A percentile compares a stretch with the other conserved stretches of the same genome.
Conservation (phyloP, 2,797 vertebrate species). For the Syngnathus rostellatus region DNA sequence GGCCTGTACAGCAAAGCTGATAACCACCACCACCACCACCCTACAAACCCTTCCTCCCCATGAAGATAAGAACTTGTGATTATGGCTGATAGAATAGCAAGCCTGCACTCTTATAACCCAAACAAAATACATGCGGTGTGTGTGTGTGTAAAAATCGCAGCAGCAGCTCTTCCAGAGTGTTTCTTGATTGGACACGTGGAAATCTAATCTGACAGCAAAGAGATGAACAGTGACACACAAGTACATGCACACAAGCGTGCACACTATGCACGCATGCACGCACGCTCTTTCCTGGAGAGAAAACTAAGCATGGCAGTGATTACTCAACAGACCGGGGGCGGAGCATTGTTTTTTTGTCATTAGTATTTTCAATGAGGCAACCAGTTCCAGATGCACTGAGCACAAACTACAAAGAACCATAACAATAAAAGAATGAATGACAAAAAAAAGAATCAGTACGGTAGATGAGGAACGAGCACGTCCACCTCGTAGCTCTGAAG, state of each 20-base stretch:
- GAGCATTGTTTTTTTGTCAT: slow-evolving; percentile 17
- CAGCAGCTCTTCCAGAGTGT: slow-evolving; percentile 16
- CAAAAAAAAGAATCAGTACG: background rate
- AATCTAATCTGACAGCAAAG: slow-evolving; percentile 14
- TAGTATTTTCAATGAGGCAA: slow-evolving; percentile 13
- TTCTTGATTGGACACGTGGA: slow-evolving; percentile 35
- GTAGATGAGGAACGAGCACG: background rate
- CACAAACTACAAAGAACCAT: background rate
- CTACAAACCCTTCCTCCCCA: slow-evolving; percentile 26
- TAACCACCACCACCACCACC: slow-evolving; percentile 44
- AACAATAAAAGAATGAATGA: background rate
- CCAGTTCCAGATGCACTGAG: slow-evolving; percentile 12
- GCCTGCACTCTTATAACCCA: slow-evolving; percentile 19
- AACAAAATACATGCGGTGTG: slow-evolving; percentile 20
- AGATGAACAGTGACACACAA: background rate
- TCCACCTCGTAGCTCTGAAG: background rate
- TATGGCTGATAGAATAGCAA: slow-evolving; percentile 39
- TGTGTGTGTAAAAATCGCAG: slow-evolving; percentile 17
- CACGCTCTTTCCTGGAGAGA: slow-evolving; percentile 15
- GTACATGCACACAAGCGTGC: background rate
- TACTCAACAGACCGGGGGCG: slow-evolving; percentile 28
- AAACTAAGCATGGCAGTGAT: slow-evolving; percentile 12
- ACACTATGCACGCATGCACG: no score
- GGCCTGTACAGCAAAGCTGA: slow-evolving; percentile 41
- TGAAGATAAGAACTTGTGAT: slow-evolving; percentile 58